Evolutionary conservation across 2,888 invertebrate species (phyloP).

Genomic region (Myopa tessellatipennis): DNA sequence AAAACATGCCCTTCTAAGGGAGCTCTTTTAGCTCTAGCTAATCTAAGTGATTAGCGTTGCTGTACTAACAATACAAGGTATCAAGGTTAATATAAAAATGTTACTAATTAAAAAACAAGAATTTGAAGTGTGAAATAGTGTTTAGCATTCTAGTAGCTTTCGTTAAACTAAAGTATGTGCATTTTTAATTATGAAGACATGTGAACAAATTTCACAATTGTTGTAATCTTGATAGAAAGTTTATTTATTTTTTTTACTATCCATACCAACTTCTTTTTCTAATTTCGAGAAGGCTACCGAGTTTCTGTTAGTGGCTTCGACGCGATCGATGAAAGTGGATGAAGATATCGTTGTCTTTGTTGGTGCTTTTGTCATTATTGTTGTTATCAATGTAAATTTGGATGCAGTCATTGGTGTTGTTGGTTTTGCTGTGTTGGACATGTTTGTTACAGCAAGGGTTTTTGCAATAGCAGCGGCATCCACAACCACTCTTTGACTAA

Average conservation of each 20-base stretch:
- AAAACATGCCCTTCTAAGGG: no score
- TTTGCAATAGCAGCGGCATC: conserved; percentile 19
- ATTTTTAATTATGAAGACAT: not conserved
- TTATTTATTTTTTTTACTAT: conserved; percentile 40
- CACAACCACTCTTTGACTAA: conserved; percentile 26
- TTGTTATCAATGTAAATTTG: conserved; percentile 47
- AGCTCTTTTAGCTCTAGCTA: no score
- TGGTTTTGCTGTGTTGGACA: conserved; percentile 38
- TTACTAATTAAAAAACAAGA: no score
- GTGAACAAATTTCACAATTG: not conserved
- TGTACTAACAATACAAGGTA: no score
- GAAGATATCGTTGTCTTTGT: conserved; percentile 42
- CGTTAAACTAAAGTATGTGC: no score
- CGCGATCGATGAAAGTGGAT: conserved; percentile 55
- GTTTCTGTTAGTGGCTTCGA: conserved; percentile 29
- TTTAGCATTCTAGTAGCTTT: no score
- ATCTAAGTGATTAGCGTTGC: no score
- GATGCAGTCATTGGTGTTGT: conserved; percentile 39
- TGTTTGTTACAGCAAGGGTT: conserved; percentile 37
- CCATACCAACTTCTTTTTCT: conserved; percentile 68
- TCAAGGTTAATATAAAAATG: no score
- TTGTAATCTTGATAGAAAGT: not conserved
- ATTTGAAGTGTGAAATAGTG: no score
- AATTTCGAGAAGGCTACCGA: conserved; percentile 56
- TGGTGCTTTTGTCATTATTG: conserved; percentile 43